Conservation (phyloP, 2,888 invertebrate genomes). For the Synanthedon andrenaeformis region DNA sequence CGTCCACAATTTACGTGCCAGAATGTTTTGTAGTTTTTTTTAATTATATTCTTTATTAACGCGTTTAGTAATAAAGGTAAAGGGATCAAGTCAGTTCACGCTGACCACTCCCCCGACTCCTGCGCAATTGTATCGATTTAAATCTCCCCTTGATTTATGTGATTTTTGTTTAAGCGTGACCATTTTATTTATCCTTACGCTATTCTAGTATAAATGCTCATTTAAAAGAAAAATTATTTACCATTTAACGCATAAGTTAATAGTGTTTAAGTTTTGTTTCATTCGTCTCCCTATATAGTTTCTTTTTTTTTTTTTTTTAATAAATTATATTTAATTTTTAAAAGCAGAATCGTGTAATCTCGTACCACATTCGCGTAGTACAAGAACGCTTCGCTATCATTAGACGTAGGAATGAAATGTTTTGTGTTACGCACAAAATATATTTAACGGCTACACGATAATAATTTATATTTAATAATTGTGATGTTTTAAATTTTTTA, state of each 20-base stretch:
- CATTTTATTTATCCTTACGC: constrained; percentile 51
- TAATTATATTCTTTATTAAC: constrained; percentile 41
- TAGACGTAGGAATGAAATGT: constrained; percentile 25
- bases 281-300: constrained; percentile 20
- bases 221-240: constrained; percentile 53
- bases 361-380: constrained; percentile 37
- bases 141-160: constrained; percentile 33
- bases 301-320: constrained; percentile 17
- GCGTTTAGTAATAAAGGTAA: constrained; percentile 19
- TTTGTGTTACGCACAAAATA: constrained; percentile 51
- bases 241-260: constrained; percentile 50
- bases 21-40: constrained; percentile 56
- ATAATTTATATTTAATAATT: constrained; percentile 3
- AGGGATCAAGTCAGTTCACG: constrained; percentile 40
- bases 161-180: constrained; percentile 50
- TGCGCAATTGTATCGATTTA: constrained; percentile 19
- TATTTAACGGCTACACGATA: constrained; percentile 20
- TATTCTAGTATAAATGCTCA: constrained; percentile 63
- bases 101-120: constrained; percentile 26
- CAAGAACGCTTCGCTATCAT: constrained; percentile 36
- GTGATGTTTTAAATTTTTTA: constrained; percentile 10
- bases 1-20: constrained; percentile 61
- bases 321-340: neutral
- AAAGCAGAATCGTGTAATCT: constrained; percentile 30
- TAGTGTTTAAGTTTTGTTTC: constrained; percentile 51